Evolutionary conservation across 1,140 invertebrate species (phyloP).

Genomic region (Drosophila burlai): DNA sequence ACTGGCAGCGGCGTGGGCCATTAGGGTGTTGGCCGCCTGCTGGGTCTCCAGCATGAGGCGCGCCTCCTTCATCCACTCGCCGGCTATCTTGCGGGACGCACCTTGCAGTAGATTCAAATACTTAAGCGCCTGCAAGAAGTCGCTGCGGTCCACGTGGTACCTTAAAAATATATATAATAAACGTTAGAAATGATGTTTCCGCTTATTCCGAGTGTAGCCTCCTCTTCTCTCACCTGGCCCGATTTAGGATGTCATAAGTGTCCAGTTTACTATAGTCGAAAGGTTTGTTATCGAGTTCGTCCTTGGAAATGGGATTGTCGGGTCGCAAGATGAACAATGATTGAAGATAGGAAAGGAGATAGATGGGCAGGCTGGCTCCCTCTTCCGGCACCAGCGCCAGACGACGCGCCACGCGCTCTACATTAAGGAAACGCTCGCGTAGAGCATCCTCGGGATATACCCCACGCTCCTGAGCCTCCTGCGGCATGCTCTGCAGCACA

Average conservation of each 20-base stretch:
- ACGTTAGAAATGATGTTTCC: neutral
- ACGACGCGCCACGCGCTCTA: constrained; percentile 89
- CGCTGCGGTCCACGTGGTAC: constrained; percentile 93
- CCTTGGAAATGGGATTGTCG: constrained; percentile 88
- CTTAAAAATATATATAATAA: constrained; percentile 84
- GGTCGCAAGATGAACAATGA: constrained; percentile 89
- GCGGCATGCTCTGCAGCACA: constrained; percentile 91
- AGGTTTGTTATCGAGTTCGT: constrained; percentile 90
- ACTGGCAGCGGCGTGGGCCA: constrained; percentile 93
- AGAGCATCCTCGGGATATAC: constrained; percentile 94
- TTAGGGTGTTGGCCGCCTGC: constrained; percentile 94
- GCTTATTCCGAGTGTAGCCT: constrained; percentile 16
- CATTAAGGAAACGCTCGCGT: constrained; percentile 93
- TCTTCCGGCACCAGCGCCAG: constrained; percentile 94
- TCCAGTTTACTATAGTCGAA: constrained; percentile 90
- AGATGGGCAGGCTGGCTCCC: constrained; percentile 91
- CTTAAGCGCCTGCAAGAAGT: constrained; percentile 93
- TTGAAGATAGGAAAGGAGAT: constrained; percentile 95
- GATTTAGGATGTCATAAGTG: constrained; percentile 94
- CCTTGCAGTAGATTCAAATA: constrained; percentile 96
- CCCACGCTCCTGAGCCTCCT: constrained; percentile 91
- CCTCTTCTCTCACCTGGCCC: constrained; percentile 90
- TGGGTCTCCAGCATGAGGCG: constrained; percentile 94
- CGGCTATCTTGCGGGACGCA: constrained; percentile 92
- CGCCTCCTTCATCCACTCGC: constrained; percentile 95